Conservation (phyloP, 1,140 invertebrate genomes). For the Spodoptera frugiperda region DNA sequence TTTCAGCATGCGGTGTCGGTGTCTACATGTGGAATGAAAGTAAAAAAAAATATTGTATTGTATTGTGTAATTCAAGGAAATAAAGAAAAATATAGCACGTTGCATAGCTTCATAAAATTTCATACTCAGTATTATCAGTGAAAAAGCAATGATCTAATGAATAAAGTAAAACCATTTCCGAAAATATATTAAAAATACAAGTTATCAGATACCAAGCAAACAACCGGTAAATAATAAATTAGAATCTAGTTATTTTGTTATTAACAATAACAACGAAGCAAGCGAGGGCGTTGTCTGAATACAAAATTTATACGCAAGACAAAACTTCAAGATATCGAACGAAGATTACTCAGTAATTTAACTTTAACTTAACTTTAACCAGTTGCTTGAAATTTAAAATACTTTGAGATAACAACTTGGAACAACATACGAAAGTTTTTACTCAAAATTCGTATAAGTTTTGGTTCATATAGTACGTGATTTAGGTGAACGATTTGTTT, state of each 20-base stretch:
- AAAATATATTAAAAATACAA: not conserved
- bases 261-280: conserved; percentile 12
- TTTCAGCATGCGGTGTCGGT: too few relatives aligned
- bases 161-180: too few relatives aligned
- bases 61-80: too few relatives aligned
- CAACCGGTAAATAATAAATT: not conserved
- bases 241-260: conserved; percentile 1
- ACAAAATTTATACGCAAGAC: conserved; percentile 28
- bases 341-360: conserved; percentile 41
- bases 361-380: conserved; percentile 12
- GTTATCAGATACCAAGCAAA: not conserved
- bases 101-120: too few relatives aligned
- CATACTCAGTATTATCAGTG: too few relatives aligned
- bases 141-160: too few relatives aligned
- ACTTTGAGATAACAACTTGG: conserved; percentile 20
- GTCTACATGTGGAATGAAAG: too few relatives aligned
- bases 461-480: not conserved
- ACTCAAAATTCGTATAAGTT: not conserved
- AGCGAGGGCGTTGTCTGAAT: not conserved
- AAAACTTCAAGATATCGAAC: conserved; percentile 30
- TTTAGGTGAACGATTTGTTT: too few relatives aligned
- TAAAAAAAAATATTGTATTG: too few relatives aligned
- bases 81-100: too few relatives aligned
- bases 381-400: conserved; percentile 18
- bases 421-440: not conserved